Evolutionary conservation across 2,888 invertebrate genomes (phyloP).

Genomic region (Lepetodrilus schrolli): DNA sequence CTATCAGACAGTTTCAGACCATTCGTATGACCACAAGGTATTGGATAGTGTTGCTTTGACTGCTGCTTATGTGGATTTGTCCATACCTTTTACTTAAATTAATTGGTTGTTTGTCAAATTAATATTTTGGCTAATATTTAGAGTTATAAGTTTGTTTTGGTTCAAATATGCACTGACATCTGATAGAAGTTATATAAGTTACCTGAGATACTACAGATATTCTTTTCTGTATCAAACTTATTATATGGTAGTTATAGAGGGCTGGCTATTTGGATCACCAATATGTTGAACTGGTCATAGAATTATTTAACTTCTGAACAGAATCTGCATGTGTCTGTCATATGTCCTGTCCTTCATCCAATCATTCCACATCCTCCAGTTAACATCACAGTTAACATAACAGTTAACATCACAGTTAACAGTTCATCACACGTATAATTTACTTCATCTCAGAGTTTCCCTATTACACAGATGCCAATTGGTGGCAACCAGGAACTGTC

Average conservation of each 20-base stretch:
- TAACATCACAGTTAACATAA: no score
- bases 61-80: not conserved
- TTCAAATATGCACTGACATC: no score
- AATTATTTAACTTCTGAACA: no score
- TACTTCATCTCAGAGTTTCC: conserved; percentile 40
- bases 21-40: conserved; percentile 37
- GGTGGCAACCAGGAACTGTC: not conserved
- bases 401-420: not conserved
- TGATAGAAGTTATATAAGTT: no score
- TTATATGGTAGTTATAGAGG: no score
- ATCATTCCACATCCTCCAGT: conserved; percentile 41
- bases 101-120: not conserved
- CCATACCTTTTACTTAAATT: not conserved
- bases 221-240: no score
- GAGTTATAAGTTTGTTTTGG: not conserved
- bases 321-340: no score
- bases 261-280: no score
- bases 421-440: conserved; percentile 28
- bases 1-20: conserved; percentile 41
- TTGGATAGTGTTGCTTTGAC: not conserved
- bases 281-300: no score
- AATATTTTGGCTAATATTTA: not conserved
- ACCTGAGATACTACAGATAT: no score
- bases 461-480: conserved; percentile 5
- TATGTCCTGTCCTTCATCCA: conserved; percentile 39